Evolutionary conservation across 2,113 vertebrate species (phyloP).

Genomic region (Pygoscelis adeliae): DNA sequence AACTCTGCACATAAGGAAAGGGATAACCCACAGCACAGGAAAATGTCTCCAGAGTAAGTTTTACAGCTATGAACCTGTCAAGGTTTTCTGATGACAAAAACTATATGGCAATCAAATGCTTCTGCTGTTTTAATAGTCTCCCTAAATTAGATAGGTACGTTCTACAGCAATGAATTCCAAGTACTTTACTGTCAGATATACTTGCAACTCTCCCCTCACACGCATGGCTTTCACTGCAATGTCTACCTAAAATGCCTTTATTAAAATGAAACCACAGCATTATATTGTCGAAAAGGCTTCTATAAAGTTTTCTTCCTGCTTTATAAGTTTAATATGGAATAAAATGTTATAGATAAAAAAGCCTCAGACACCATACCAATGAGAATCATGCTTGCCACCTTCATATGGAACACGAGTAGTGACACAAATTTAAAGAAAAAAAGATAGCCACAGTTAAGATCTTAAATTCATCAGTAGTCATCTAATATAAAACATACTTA

Average conservation of each 20-base stretch:
- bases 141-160: neutral
- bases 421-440: neutral
- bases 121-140: neutral
- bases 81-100: neutral
- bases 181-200: neutral
- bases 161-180: neutral
- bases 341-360: neutral
- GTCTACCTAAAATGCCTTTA: neutral
- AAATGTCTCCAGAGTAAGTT: neutral
- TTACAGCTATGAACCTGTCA: neutral
- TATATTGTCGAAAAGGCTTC: neutral
- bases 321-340: neutral
- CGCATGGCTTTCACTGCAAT: neutral
- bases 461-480: neutral
- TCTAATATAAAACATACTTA: neutral
- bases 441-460: neutral
- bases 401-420: fast-evolving
- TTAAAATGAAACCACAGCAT: neutral
- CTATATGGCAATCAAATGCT: neutral
- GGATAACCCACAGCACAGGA: neutral
- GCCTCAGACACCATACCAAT: neutral
- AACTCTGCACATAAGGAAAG: neutral
- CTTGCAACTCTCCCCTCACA: neutral
- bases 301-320: neutral
- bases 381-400: neutral